Evolutionary conservation across 2,888 invertebrate species (phyloP), one percentile per base, ranked within the genome.

Genomic region (Andrena trimmerana): DNA sequence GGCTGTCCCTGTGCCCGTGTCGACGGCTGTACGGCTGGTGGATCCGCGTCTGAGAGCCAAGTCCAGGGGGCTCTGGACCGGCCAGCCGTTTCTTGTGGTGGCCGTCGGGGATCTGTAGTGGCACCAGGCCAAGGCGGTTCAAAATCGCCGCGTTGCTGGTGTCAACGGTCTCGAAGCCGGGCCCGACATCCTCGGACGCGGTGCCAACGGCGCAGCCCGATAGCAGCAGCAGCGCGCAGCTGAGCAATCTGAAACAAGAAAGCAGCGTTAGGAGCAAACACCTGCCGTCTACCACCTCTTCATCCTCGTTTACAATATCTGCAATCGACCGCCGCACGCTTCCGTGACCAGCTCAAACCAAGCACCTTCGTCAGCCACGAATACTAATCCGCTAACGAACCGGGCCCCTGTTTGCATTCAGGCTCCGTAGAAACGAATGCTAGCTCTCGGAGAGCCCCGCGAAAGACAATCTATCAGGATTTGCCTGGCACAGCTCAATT

Each of bases 81-180:
- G 97, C 97, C 82, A 97, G 94, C 27, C 98, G 95, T 94, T 98
- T 98, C 90, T 97, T 95, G 92, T 97, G 97, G 92, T 97, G 97
- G 66, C 97, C 97, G 81, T 96, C 96, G 52, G 97, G 97, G 90
- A 97, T 96, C 88, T 96, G 95, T 66, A 97, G 95, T 90, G 97
- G 96, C 84, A 96, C 95, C 81, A 98, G 94, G 24, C 98, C 98
- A 71, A 98, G 95, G 81, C 97, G 96, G 91, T 97, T 96, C 84
- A 97, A 95, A 5, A 97, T 95, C 42, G 96, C 96, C 90, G 96
- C 96, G 79, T 96, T 96, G 87, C 95, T 94, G 0, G 95, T 95
- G 82, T 95, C 96, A 29, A 93, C 93, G 2, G 94, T 94, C 84
- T 93, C 92, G 85, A 89, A 93, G 57, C 75, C 86, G 16, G 90